Conservation (phyloP, 1,140 invertebrate species). For the Calephelis virginiensis region DNA sequence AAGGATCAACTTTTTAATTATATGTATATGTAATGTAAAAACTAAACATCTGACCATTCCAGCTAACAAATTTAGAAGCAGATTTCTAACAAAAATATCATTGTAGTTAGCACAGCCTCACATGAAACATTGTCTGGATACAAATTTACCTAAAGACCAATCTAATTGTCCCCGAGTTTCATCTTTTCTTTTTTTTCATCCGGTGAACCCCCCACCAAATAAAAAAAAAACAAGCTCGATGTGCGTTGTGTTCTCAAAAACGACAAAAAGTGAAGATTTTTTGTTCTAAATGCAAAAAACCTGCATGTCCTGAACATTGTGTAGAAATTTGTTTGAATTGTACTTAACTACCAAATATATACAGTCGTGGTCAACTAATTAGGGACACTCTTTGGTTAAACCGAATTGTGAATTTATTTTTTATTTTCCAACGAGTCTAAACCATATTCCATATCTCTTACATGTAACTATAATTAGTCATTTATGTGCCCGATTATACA, state of each 20-base stretch:
- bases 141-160: slow-evolving; percentile 20
- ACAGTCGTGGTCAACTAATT: too few relatives aligned
- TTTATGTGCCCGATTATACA: too few relatives aligned
- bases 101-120: slow-evolving; percentile 1
- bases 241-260: slow-evolving; percentile 27
- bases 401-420: too few relatives aligned
- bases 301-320: slow-evolving; percentile 26
- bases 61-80: slow-evolving; percentile 12
- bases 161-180: slow-evolving; percentile 23
- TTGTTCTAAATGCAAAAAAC: slow-evolving; percentile 28
- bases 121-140: not conserved
- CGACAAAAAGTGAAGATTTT: slow-evolving; percentile 30
- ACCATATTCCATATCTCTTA: too few relatives aligned
- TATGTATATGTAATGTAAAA: not conserved
- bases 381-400: too few relatives aligned
- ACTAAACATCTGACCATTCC: not conserved
- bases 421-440: too few relatives aligned
- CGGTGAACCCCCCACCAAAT: slow-evolving; percentile 24
- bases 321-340: slow-evolving; percentile 25
- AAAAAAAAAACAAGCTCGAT: slow-evolving; percentile 25
- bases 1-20: slow-evolving; percentile 10
- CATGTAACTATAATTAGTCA: too few relatives aligned
- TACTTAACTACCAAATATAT: not conserved
- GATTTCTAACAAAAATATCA: not conserved
- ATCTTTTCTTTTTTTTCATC: too few relatives aligned